Conservation (phyloP, 2,888 invertebrate species). For the Schrankia costaestrigalis region DNA sequence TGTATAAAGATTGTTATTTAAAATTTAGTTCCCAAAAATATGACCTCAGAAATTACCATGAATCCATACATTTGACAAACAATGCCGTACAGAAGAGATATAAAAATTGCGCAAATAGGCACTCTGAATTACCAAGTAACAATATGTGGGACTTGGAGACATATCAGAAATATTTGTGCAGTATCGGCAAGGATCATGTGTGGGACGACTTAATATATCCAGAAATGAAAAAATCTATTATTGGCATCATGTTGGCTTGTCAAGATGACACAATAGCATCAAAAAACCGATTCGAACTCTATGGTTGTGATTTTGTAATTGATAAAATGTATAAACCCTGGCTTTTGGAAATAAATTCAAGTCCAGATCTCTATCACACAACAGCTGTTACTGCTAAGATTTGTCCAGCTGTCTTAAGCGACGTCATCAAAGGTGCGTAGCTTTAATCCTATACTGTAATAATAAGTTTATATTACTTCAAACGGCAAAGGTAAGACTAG, state of each 20-base stretch:
- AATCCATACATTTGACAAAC: constrained; percentile 93
- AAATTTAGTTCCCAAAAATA: constrained; percentile 93
- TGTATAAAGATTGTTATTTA: constrained; percentile 91
- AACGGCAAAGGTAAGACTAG: not conserved
- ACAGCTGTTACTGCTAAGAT: constrained; percentile 91
- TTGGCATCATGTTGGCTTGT: constrained; percentile 89
- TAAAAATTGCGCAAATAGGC: constrained; percentile 70
- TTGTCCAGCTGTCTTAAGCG: constrained; percentile 90
- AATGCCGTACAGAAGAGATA: constrained; percentile 92
- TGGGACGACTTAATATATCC: constrained; percentile 90
- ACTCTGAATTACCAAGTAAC: constrained; percentile 84
- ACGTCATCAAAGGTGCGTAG: constrained; percentile 89
- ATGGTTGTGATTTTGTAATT: constrained; percentile 95
- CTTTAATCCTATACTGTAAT: not conserved
- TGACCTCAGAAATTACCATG: constrained; percentile 88
- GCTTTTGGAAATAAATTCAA: constrained; percentile 95
- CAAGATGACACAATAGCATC: constrained; percentile 85
- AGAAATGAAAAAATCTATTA: constrained; percentile 90
- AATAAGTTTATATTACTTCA: not conserved
- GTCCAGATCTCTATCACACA: constrained; percentile 90
- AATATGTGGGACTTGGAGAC: constrained; percentile 93
- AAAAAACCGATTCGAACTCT: constrained; percentile 91
- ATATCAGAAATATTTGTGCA: constrained; percentile 83
- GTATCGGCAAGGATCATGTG: constrained; percentile 79
- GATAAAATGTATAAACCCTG: constrained; percentile 92